Percentiles rank a stretch among this genome's conserved stretches.
Conservation (phyloP, 2,113 vertebrate species). For the Gila orcuttii region DNA sequence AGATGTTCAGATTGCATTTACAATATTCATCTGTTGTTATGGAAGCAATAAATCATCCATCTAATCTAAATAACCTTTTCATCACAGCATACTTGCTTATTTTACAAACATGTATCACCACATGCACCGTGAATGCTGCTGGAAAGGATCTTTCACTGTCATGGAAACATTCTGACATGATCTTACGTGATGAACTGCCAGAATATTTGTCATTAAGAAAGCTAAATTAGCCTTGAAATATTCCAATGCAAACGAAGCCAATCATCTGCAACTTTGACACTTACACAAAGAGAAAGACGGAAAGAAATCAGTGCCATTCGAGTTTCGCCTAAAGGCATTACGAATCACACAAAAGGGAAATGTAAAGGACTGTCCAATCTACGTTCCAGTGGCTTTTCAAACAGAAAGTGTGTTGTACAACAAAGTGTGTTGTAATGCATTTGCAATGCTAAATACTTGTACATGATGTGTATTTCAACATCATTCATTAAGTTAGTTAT, state of each 20-base stretch:
- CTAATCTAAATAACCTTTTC: conserved; percentile 18
- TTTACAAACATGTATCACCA: conserved; percentile 7
- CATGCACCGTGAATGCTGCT: neutral
- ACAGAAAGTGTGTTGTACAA: neutral
- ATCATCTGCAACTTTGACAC: conserved; percentile 31
- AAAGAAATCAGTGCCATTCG: conserved; percentile 53
- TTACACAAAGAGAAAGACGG: conserved; percentile 37
- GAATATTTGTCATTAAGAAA: conserved; percentile 16
- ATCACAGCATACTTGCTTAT: conserved; percentile 2
- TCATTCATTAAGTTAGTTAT: neutral
- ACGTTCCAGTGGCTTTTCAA: neutral
- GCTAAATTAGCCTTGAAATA: conserved; percentile 47
- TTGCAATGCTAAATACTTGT: neutral
- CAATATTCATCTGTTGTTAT: conserved; percentile 43
- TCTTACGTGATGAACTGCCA: conserved; percentile 1
- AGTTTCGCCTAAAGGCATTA: conserved; percentile 25
- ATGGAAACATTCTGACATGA: conserved; percentile 35
- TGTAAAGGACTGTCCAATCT: neutral
- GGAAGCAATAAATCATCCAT: conserved; percentile 26
- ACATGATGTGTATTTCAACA: neutral
- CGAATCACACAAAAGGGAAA: conserved; percentile 27
- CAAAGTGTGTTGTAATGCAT: neutral
- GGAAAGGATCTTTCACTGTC: conserved; percentile 9
- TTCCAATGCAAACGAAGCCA: conserved; percentile 35
- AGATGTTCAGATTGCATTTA: neutral